phyloP scores from a whole-genome alignment of 2,113 vertebrate species.

The Larimichthys crocea region DNA sequence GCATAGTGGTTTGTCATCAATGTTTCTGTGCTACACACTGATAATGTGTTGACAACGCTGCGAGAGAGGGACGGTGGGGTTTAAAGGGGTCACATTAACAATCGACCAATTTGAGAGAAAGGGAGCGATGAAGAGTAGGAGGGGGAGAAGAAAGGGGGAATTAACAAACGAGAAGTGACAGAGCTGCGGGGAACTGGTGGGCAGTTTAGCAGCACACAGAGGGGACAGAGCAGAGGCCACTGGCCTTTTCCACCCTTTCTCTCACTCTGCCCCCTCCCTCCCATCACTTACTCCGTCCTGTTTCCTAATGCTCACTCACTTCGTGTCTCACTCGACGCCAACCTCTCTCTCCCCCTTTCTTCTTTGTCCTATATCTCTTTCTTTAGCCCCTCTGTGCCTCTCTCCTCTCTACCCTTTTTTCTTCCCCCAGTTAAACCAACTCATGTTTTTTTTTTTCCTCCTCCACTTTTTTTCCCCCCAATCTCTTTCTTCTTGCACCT shows the following conservation, averaged over 20 bases:
- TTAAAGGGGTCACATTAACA: conserved; percentile 81
- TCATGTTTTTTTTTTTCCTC: neutral
- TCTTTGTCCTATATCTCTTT: conserved; percentile 25
- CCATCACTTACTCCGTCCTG: conserved; percentile 38
- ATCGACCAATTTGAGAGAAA: conserved; percentile 75
- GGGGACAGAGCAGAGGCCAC: conserved; percentile 78
- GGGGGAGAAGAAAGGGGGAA: conserved; percentile 69
- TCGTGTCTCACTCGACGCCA: conserved; percentile 45
- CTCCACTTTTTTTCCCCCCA: neutral
- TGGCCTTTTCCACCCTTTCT: conserved; percentile 74
- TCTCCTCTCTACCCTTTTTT: neutral
- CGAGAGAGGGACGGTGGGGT: conserved; percentile 61
- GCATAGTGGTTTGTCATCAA: conserved; percentile 32
- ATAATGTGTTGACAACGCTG: conserved; percentile 65
- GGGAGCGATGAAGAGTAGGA: conserved; percentile 64
- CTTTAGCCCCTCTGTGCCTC: neutral
- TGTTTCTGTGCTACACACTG: conserved; percentile 55
- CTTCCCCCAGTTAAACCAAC: neutral
- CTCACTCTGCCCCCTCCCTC: conserved; percentile 62
- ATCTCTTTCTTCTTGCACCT: conserved; percentile 1
- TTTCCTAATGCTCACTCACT: conserved; percentile 62
- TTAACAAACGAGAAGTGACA: conserved; percentile 80
- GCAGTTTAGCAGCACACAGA: conserved; percentile 75
- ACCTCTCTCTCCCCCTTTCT: conserved; percentile 20
- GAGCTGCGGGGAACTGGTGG: conserved; percentile 79